Conservation (phyloP, 2,113 vertebrate species). For the Ranitomeya variabilis region DNA sequence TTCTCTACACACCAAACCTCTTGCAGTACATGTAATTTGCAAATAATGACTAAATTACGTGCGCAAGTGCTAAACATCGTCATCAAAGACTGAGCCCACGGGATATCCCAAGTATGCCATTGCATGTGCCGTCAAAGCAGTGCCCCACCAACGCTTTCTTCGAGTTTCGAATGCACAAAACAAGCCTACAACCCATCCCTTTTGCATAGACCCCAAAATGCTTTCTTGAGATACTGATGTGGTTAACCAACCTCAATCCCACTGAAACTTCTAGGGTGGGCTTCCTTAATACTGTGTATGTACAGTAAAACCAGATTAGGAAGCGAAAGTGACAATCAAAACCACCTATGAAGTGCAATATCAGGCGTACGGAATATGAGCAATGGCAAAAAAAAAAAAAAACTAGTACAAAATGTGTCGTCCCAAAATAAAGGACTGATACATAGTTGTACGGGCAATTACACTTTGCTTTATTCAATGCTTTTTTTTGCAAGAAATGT, state of each 20-base stretch:
- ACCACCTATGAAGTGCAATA: slow-evolving; percentile 57
- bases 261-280: slow-evolving; percentile 74
- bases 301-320: slow-evolving; percentile 63
- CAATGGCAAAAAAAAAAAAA: background rate
- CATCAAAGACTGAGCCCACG: background rate
- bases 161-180: slow-evolving; percentile 11
- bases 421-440: background rate
- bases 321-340: slow-evolving; percentile 64
- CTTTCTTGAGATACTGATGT: slow-evolving; percentile 62
- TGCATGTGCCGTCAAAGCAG: background rate
- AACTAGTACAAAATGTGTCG: background rate
- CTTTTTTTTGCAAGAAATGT: background rate
- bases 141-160: background rate
- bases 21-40: background rate
- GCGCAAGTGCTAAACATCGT: background rate
- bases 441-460: background rate
- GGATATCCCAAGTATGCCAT: background rate
- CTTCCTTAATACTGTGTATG: slow-evolving; percentile 51
- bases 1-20: background rate
- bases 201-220: slow-evolving; percentile 47
- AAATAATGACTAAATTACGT: background rate
- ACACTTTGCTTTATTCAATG: background rate
- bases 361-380: background rate
- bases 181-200: slow-evolving; percentile 1
- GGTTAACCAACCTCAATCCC: slow-evolving; percentile 76